These are phyloP conservation scores for Lasioglossum marginatum DNA, from an alignment of 2,888 invertebrate genomes.

Conservation along the genomic window DNA sequence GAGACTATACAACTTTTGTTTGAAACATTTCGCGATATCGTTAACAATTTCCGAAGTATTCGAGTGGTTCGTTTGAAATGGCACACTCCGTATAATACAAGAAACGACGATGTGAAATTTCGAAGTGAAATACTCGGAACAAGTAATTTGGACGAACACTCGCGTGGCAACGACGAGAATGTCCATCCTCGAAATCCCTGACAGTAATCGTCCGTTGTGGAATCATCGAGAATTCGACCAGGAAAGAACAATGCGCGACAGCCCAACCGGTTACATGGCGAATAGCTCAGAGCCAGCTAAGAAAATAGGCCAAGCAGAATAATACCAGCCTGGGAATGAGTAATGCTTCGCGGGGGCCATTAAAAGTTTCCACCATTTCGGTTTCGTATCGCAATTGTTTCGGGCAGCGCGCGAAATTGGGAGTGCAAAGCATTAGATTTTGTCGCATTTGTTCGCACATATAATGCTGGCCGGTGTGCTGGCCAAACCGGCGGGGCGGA, in stretches of 20 bases:
- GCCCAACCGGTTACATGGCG: background rate
- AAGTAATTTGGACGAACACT: background rate
- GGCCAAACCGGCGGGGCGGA: constrained; percentile 45
- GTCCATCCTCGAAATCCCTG: background rate
- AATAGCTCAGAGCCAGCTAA: constrained; percentile 18
- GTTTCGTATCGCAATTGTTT: constrained; percentile 44
- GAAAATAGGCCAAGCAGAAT: constrained; percentile 25
- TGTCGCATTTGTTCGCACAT: constrained; percentile 61
- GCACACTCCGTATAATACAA: background rate
- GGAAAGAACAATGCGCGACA: constrained; percentile 1
- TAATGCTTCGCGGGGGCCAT: constrained; percentile 26
- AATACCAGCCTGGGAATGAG: background rate
- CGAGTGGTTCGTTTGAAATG: background rate
- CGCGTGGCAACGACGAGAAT: background rate
- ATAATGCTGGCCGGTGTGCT: constrained; percentile 48
- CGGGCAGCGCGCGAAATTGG: constrained; percentile 43
- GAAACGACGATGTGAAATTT: background rate
- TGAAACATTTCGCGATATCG: too few relatives aligned
- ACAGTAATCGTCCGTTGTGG: background rate
- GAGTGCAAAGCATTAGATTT: constrained; percentile 68
- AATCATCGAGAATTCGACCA: constrained; percentile 4
- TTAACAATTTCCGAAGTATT: too few relatives aligned
- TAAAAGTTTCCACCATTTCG: constrained; percentile 49
- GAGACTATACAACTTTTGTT: too few relatives aligned
- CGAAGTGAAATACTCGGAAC: background rate